phyloP scores from a whole-genome alignment of 1,140 invertebrate genomes.

The Octopus sinensis region DNA sequence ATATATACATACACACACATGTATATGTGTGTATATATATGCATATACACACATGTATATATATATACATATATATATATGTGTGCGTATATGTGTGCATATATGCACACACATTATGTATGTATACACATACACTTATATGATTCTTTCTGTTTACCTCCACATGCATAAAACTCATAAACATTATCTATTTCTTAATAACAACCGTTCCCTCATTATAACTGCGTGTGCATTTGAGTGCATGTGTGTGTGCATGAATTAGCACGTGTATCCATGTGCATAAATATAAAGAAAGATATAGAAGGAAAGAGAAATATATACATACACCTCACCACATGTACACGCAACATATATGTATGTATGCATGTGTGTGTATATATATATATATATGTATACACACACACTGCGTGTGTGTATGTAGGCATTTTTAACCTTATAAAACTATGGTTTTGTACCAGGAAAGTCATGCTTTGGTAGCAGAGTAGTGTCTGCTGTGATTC shows the following conservation, averaged over 20 bases:
- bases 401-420: neutral
- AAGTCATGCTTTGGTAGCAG: no score
- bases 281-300: neutral
- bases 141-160: neutral
- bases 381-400: neutral
- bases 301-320: neutral
- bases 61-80: neutral
- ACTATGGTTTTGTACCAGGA: no score
- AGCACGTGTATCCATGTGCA: neutral
- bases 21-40: neutral
- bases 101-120: neutral
- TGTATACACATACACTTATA: neutral
- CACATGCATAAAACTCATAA: neutral
- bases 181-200: no score
- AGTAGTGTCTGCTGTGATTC: no score
- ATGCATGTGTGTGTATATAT: neutral
- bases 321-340: neutral
- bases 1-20: neutral
- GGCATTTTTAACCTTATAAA: neutral
- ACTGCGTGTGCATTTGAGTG: neutral
- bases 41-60: neutral
- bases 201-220: neutral
- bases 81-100: neutral
- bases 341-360: neutral
- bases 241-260: neutral